Base-by-base conservation (phyloP, 2,797 vertebrate species). In the Acanthurus tractus region DNA sequence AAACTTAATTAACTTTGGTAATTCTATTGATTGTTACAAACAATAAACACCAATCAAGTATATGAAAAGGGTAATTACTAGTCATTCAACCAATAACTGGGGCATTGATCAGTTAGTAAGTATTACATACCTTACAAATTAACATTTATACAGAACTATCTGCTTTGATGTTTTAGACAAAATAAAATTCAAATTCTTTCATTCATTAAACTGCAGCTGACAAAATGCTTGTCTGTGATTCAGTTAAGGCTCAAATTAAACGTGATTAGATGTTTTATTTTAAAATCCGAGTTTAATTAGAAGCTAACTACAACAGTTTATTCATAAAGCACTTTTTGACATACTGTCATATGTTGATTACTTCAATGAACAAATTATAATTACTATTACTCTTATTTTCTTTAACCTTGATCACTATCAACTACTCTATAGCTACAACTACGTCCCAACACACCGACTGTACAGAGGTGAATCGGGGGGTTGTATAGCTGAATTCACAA, bases 401-500 rank as follows among this genome's bases (percentile, higher is more conserved):
- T 59, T 42, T 4, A 40, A n/a, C 10, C 49, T 65, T 44, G 40
- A 11, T 54, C 40, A 66, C 65, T 73, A 61, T 38, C 25, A 74
- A 23, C 76, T 84, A 73, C 50, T 62, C 78, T 82, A 87, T 42
- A 61, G 29, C 88, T 87, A 85, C 15, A 63, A 12, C 87, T 89
- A 92, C 70, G 13, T 70, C 84, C 82, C 81, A 86, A 93, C 93
- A 93, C 93, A 94, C 93, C 92, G 75, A 84, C 80, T 87, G 89
- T 55, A 80, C 72, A n/a, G 80, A 73, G 73, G 79, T 55, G 78
- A 83, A 66, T 79, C 62, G 70, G 42, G 82, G 49, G 13, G 71
- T n/a, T 2, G 74, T 49, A 5, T 44, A 61, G 84, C 74, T 65
- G 73, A 82, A 25, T 70, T 88, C 80, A 76, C 74, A 74, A 40